These are phyloP conservation scores for Xanthorhoe designata DNA, from an alignment of 2,888 invertebrate species.

Conservation along the genomic window DNA sequence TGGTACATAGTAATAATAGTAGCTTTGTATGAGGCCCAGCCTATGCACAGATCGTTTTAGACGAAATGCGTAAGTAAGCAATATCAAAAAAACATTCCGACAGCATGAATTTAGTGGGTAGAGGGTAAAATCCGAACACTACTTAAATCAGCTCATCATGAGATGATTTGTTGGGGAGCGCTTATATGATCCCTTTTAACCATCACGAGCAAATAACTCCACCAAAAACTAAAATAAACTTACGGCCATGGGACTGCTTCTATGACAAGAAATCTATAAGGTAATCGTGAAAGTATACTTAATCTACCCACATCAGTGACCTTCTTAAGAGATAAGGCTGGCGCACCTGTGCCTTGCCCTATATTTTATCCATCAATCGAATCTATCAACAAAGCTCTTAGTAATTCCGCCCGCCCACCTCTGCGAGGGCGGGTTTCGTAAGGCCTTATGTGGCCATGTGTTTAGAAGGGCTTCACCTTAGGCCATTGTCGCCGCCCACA, in stretches of 20 bases:
- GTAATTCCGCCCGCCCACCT: conserved; percentile 29
- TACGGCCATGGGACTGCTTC: neutral
- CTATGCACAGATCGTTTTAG: neutral
- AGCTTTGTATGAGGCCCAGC: neutral
- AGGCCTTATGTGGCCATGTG: conserved; percentile 59
- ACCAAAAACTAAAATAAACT: neutral
- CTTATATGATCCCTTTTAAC: too few relatives aligned
- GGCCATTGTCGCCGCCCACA: conserved; percentile 44
- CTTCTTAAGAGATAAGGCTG: neutral
- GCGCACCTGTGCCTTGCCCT: conserved; percentile 11
- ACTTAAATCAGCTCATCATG: too few relatives aligned
- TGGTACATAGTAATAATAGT: neutral
- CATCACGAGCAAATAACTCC: neutral
- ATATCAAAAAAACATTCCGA: too few relatives aligned
- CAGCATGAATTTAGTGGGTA: too few relatives aligned
- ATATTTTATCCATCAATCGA: conserved; percentile 15
- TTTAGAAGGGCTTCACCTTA: conserved; percentile 41
- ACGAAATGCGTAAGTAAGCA: too few relatives aligned
- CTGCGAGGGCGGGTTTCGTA: conserved; percentile 45
- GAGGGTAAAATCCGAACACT: too few relatives aligned
- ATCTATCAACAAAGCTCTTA: conserved; percentile 5
- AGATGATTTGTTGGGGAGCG: too few relatives aligned
- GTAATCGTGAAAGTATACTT: neutral
- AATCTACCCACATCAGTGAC: neutral
- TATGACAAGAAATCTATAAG: neutral